Conservation (phyloP, 2,888 invertebrate genomes). For the Euproctis similis region DNA sequence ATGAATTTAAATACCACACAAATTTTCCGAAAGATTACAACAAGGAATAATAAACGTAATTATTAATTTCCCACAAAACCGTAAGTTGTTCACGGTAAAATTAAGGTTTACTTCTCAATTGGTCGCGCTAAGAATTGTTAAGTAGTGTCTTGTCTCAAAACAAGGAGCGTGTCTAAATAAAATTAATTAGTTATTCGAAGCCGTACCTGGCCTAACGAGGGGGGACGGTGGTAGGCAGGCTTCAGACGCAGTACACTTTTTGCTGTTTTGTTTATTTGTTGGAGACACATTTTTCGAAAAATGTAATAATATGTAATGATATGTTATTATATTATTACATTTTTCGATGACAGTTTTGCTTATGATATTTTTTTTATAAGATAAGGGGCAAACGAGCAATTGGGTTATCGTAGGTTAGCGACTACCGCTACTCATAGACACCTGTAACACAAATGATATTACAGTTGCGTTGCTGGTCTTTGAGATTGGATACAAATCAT, state of each 20-base stretch:
- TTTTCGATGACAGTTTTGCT: too few species aligned
- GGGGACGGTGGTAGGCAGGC: conserved; percentile 1
- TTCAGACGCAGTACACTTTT: too few species aligned
- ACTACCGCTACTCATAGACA: too few species aligned
- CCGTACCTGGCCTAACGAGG: conserved; percentile 28
- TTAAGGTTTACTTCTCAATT: conserved; percentile 21
- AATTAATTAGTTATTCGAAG: conserved; percentile 31
- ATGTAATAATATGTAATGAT: conserved; percentile 3
- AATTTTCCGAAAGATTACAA: too few species aligned
- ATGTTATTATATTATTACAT: too few species aligned
- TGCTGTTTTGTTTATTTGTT: conserved; percentile 4
- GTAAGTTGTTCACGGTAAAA: conserved; percentile 18
- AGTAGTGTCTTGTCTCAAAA: conserved; percentile 21
- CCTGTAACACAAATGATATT: too few species aligned
- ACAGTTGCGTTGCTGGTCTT: too few species aligned
- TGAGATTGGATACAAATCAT: too few species aligned
- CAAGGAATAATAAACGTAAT: conserved; percentile 1
- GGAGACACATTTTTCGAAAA: background rate
- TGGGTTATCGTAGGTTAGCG: too few species aligned
- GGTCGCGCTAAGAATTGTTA: conserved; percentile 22
- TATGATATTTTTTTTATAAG: too few species aligned
- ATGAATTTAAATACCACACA: too few species aligned
- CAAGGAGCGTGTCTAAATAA: conserved; percentile 22
- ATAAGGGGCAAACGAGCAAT: too few species aligned
- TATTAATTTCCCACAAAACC: conserved; percentile 13